Evolutionary conservation across 2,888 invertebrate genomes (phyloP), one percentile per base, ranked within the genome.

Genomic region (Lampropteryx suffumata): DNA sequence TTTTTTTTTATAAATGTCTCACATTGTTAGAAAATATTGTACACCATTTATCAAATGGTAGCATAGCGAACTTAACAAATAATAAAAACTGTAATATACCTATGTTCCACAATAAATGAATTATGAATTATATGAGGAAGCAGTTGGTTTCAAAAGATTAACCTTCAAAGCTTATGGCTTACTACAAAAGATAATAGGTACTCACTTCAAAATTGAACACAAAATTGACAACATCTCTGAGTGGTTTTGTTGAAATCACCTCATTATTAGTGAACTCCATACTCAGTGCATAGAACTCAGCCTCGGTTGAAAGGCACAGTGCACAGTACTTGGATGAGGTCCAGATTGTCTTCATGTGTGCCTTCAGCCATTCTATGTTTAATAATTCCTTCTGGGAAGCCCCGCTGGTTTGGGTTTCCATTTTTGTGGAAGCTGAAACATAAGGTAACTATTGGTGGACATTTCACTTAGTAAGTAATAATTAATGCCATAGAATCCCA

Each of bases 141-240:
- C n/a, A n/a, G n/a, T n/a, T n/a, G n/a, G n/a, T n/a, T n/a, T n/a
- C n/a, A n/a, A n/a, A n/a, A n/a, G n/a, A n/a, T n/a, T n/a, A n/a
- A n/a, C n/a, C n/a, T n/a, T 4, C 11, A 11, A 29, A 12, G 6
- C 11, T 17, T 3, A 4, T 17, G 4, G 17, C 17, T 17, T 17
- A 17, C 21, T 21, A 21, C 5, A 5, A 2, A 21, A 29, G n/a
- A 3, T 30, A 12, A 11, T 6, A 11, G 11, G 8, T 8, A 69
- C 79, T 74, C 37, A 81, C 80, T 57, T 76, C 66, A 56, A 67
- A 69, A 61, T 69, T 70, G 21, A 80, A 73, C 14, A 80, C 62
- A 59, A 71, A 71, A 50, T 65, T 69, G 13, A 79, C 53, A 1
- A 80, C 64, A 35, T 78, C 72, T 6, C 62, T 60, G 8, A 80